Evolutionary conservation across 2,888 invertebrate species (phyloP).

Genomic region (Temnothorax rugatulus): DNA sequence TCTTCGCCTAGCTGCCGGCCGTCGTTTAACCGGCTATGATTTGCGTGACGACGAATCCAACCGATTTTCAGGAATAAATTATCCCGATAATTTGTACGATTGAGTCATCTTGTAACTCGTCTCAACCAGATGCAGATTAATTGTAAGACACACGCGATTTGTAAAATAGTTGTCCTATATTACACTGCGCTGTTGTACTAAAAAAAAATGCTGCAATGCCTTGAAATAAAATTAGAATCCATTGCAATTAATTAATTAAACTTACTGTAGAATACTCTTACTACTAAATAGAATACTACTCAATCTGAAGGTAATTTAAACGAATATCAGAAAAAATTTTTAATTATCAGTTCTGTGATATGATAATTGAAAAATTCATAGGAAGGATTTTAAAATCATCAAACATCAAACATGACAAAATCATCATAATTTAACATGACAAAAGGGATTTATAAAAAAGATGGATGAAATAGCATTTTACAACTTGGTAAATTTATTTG

Average conservation of each 20-base stretch:
- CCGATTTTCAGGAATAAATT: slow-evolving; percentile 57
- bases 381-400: neutral
- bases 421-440: neutral
- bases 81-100: slow-evolving; percentile 57
- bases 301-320: neutral
- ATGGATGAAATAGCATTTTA: slow-evolving; percentile 76
- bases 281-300: neutral
- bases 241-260: neutral
- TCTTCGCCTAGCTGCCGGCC: slow-evolving; percentile 51
- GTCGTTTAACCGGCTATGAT: slow-evolving; percentile 64
- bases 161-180: slow-evolving; percentile 1
- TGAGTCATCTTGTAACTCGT: slow-evolving; percentile 38
- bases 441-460: slow-evolving; percentile 23
- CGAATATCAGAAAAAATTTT: too few relatives aligned
- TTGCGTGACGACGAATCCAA: slow-evolving; percentile 69
- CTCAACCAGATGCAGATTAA: slow-evolving; percentile 47
- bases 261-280: neutral
- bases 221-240: neutral
- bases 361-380: neutral
- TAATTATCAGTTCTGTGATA: neutral
- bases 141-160: slow-evolving; percentile 18
- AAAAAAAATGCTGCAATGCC: neutral
- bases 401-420: too few relatives aligned
- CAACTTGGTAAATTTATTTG: slow-evolving; percentile 84
- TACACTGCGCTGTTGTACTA: neutral